Evolutionary conservation across 1,140 invertebrate genomes (phyloP).

Genomic region (Plutomurus gul): DNA sequence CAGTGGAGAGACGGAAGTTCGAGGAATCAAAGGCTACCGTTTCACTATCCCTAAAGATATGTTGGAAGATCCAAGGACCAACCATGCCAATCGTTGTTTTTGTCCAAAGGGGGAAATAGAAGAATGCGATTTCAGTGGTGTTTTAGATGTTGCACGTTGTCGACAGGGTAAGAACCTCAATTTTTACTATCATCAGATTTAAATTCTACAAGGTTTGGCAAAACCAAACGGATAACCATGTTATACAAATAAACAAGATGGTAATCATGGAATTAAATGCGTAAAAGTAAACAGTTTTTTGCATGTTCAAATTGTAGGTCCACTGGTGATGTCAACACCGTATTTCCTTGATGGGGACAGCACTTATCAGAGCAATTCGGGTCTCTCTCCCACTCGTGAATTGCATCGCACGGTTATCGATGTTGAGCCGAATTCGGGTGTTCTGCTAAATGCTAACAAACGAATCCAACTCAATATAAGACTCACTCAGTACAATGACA

Average conservation of each 20-base stretch:
- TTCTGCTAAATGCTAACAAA: slow-evolving; percentile 24
- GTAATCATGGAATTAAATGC: too few relatives aligned
- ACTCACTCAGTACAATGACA: not conserved
- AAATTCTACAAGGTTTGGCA: too few relatives aligned
- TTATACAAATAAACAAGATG: too few relatives aligned
- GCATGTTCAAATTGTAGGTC: slow-evolving; percentile 1
- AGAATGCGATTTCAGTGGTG: not conserved
- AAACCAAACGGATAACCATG: too few relatives aligned
- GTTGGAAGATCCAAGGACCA: not conserved
- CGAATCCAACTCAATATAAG: slow-evolving; percentile 43
- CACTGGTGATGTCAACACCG: slow-evolving; percentile 44
- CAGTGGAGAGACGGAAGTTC: not conserved
- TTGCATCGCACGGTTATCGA: slow-evolving; percentile 34
- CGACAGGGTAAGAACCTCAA: not conserved
- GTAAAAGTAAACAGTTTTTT: too few relatives aligned
- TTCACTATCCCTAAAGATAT: slow-evolving; percentile 18
- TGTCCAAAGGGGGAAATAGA: not conserved
- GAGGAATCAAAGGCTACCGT: slow-evolving; percentile 29
- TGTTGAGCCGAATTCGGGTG: slow-evolving; percentile 43
- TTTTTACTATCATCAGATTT: too few relatives aligned
- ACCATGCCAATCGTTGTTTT: not conserved
- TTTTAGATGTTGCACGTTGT: not conserved
- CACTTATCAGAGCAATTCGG: slow-evolving; percentile 6
- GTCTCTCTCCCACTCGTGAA: not conserved
- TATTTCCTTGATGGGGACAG: slow-evolving; percentile 32